Conservation (phyloP, 1,140 invertebrate genomes). For the Zeugodacus cucurbitae region DNA sequence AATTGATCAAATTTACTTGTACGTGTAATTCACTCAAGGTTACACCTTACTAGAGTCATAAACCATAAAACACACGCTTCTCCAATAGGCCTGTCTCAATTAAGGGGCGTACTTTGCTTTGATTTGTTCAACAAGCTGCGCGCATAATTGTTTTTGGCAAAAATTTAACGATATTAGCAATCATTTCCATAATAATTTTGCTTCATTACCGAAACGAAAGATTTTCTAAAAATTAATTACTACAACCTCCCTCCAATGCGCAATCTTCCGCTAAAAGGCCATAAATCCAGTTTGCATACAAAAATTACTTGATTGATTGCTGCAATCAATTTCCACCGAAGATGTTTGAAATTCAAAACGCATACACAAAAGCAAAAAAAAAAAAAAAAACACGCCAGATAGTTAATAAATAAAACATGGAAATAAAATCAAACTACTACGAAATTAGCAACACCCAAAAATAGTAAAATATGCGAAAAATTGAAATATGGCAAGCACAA, state of each 20-base stretch:
- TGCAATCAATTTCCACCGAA: background rate
- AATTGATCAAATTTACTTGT: too few relatives aligned
- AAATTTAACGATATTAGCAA: background rate
- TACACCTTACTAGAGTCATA: too few relatives aligned
- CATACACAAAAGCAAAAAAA: background rate
- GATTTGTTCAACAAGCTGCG: too few relatives aligned
- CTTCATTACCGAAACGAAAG: background rate
- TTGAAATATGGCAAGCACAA: background rate
- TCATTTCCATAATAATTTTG: background rate
- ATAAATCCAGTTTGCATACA: slow-evolving; percentile 5
- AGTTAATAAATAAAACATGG: background rate
- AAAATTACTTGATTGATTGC: background rate
- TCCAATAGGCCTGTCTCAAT: too few relatives aligned
- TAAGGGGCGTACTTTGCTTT: too few relatives aligned
- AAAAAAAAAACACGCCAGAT: background rate
- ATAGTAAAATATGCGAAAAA: background rate
- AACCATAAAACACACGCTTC: too few relatives aligned
- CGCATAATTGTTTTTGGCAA: too few relatives aligned
- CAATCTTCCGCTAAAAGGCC: background rate
- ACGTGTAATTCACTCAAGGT: too few relatives aligned
- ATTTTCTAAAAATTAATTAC: background rate
- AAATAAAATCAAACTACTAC: slow-evolving; percentile 16
- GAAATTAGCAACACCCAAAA: slow-evolving; percentile 22
- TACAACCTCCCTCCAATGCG: background rate
- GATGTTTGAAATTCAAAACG: background rate